Conservation (phyloP, 2,113 vertebrate genomes). For the Chloropsis hardwickii region DNA sequence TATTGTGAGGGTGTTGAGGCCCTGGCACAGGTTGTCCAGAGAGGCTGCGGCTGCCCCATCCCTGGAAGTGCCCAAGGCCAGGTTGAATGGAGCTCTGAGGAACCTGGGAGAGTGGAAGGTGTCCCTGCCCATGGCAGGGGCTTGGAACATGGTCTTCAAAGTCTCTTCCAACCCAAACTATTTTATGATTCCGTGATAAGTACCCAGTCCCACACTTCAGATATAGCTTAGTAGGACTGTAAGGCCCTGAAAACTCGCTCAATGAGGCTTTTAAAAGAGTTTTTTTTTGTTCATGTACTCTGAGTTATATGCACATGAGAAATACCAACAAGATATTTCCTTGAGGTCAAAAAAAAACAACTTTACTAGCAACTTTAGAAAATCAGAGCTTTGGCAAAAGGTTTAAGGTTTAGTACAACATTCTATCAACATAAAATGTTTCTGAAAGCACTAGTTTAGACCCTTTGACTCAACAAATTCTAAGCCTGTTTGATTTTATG, state of each 20-base stretch:
- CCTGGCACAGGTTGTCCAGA: accelerated
- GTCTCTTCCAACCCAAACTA: not conserved
- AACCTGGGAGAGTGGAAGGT: not conserved
- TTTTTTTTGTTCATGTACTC: no score
- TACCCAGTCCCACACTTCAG: not conserved
- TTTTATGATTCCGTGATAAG: not conserved
- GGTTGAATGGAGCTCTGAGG: not conserved
- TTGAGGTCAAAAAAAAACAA: not conserved
- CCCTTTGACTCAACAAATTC: not conserved
- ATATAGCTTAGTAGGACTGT: not conserved
- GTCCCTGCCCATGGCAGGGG: not conserved
- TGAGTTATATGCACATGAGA: not conserved
- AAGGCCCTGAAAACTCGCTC: not conserved
- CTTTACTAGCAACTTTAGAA: not conserved
- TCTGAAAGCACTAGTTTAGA: not conserved
- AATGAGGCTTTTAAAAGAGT: not conserved
- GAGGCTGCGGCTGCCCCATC: not conserved
- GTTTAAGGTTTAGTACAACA: not conserved
- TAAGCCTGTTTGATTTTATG: accelerated
- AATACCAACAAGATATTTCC: not conserved
- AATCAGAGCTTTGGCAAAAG: not conserved
- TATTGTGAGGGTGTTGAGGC: accelerated
- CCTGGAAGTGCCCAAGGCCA: not conserved
- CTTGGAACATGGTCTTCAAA: not conserved
- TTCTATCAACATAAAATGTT: not conserved